Conservation (phyloP, 2,888 invertebrate species). For the Mayetiola destructor region DNA sequence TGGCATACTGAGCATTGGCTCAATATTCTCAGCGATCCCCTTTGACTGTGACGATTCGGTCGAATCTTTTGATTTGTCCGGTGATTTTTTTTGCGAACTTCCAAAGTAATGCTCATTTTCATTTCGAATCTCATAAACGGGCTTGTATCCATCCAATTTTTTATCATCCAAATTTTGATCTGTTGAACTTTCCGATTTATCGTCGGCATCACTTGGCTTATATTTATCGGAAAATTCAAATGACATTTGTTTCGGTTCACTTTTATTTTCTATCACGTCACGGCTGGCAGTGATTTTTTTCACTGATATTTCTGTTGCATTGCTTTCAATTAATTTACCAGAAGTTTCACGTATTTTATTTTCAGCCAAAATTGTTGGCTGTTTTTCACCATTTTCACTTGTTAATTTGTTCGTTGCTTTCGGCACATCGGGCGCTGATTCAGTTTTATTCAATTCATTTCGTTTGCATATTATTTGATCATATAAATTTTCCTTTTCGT, state of each 20-base stretch:
- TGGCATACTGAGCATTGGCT: conserved; percentile 52
- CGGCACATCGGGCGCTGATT: conserved; percentile 20
- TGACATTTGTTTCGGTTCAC: conserved; percentile 23
- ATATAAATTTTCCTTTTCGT: conserved; percentile 32
- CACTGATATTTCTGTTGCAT: conserved; percentile 33
- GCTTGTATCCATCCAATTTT: background rate
- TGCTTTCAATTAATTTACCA: conserved; percentile 27
- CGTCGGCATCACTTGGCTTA: conserved; percentile 16
- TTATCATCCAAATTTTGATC: conserved; percentile 9
- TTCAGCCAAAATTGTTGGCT: conserved; percentile 30
- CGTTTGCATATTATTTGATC: conserved; percentile 28
- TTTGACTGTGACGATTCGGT: conserved; percentile 20
- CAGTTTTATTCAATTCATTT: conserved; percentile 30
- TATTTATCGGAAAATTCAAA: conserved; percentile 15
- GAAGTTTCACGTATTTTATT: conserved; percentile 19
- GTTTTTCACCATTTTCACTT: conserved; percentile 24
- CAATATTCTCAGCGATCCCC: conserved; percentile 47
- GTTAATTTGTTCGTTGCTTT: background rate
- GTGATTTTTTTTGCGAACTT: conserved; percentile 17
- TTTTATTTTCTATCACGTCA: conserved; percentile 25
- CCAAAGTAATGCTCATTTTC: conserved; percentile 17
- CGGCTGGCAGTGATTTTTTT: conserved; percentile 26
- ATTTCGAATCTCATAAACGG: conserved; percentile 6
- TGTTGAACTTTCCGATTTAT: conserved; percentile 16
- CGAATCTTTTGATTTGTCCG: conserved; percentile 17